phyloP scores from a whole-genome alignment of 2,113 vertebrate species.

The Garra rufa region DNA sequence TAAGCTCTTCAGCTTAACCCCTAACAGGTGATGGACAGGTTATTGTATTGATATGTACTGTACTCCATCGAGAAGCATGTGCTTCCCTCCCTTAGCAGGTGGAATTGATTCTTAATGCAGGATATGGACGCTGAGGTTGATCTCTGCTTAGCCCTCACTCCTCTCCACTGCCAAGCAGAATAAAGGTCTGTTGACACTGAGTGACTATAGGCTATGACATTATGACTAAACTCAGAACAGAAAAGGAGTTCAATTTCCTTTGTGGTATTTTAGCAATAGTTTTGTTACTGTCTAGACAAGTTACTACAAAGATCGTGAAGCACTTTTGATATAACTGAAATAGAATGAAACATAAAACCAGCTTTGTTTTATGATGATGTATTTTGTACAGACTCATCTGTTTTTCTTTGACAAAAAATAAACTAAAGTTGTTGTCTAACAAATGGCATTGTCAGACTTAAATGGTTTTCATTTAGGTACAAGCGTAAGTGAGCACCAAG shows the following conservation, averaged over 20 bases:
- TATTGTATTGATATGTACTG: conserved; percentile 7
- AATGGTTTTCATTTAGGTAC: no score
- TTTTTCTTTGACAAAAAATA: conserved; percentile 40
- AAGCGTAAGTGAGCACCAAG: neutral
- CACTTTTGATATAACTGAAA: conserved; percentile 55
- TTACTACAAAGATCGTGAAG: conserved; percentile 39
- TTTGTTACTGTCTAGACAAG: conserved; percentile 49
- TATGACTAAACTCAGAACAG: neutral
- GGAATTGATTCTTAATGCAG: conserved; percentile 1
- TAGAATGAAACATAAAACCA: conserved; percentile 31
- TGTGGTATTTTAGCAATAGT: conserved; percentile 53
- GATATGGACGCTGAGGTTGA: neutral
- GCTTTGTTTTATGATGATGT: conserved; percentile 33
- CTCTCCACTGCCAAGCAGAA: neutral
- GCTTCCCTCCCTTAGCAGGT: neutral
- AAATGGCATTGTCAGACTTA: no score
- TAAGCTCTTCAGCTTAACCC: neutral
- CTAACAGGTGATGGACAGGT: neutral
- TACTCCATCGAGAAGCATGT: neutral
- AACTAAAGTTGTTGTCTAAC: conserved; percentile 18
- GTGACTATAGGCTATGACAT: no score
- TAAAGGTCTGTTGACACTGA: neutral
- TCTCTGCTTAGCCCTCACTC: conserved; percentile 1
- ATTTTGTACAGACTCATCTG: conserved; percentile 45
- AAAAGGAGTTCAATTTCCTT: conserved; percentile 33